Evolutionary conservation across 2,888 invertebrate genomes (phyloP), one percentile per base, ranked within the genome.

Genomic region (Diarsia mendica): DNA sequence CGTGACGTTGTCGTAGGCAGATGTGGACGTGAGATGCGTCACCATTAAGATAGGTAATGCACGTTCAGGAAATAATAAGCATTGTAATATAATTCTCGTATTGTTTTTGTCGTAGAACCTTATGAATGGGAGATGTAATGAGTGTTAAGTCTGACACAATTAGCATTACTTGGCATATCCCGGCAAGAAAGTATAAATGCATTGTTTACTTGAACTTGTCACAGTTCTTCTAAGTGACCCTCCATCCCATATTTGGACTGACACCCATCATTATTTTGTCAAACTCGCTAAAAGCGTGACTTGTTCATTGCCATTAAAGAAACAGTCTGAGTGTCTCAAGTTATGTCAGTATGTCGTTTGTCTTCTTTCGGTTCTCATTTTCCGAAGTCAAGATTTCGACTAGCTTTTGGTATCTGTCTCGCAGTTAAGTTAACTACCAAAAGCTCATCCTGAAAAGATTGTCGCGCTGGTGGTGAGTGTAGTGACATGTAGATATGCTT

Each of bases 1-100:
- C 83, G 65, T 82, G 85, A 85, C 64, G 76, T 51, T 82, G 55
- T 58, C 48, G 75, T 82, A 80, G 71, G 65, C 67, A 69, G 65
- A 69, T 79, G 81, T 75, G 55, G 79, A 87, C 85, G 85, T 85
- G 80, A 82, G 83, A 71, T 87, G 83, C 84, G 89, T 90, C 89
- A 90, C 71, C n/a, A 69, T 60, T 70, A 33, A 67, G 72, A 82
- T 82, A 65, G 72, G 85, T 82, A 82, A 77, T 65, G 46, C 23
- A 65, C 48, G 61, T 68, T 63, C 72, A 85, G 83, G 83, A 83
- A 85, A 83, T 60, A 85, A 85, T 82, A 77, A 63, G 46, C 44
- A 28, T 49, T 28, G 39, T 33, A 49, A n/a, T 60, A 51, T 33
- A 49, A n/a, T 60, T 46, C 49, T 53, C 48, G 23, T 69, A 60